Evolutionary conservation across 2,888 invertebrate genomes (phyloP).

Genomic region (Stenodema calcarata): DNA sequence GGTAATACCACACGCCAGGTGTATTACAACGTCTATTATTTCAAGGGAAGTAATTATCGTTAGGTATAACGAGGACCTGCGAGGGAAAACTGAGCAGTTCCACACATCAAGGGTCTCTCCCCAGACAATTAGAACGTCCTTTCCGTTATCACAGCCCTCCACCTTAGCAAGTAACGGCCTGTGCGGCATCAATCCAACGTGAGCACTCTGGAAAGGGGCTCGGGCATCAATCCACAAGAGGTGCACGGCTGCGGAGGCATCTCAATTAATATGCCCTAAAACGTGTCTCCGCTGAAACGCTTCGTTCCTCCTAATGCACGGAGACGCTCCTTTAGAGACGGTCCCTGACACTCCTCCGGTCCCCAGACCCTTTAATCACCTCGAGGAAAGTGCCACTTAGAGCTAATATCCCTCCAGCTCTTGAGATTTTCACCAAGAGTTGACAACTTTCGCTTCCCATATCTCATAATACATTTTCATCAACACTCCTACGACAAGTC

Average conservation of each 20-base stretch:
- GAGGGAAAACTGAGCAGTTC: neutral
- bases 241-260: neutral
- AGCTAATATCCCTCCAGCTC: neutral
- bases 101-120: neutral
- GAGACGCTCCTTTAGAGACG: neutral
- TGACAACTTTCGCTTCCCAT: neutral
- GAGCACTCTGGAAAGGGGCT: neutral
- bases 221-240: neutral
- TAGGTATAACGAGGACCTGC: neutral
- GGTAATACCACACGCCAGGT: neutral
- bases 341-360: neutral
- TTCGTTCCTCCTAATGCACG: conserved; percentile 18
- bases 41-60: conserved; percentile 3
- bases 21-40: neutral
- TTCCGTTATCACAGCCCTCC: neutral
- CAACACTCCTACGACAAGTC: too few species aligned
- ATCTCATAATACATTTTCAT: too few species aligned
- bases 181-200: neutral
- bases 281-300: conserved; percentile 3
- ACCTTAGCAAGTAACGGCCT: neutral
- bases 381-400: neutral
- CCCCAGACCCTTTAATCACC: neutral
- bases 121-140: neutral
- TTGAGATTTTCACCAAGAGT: neutral
- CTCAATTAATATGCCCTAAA: conserved; percentile 32